phyloP scores from a whole-genome alignment of 2,113 vertebrate species.

The Bubo scandiacus region DNA sequence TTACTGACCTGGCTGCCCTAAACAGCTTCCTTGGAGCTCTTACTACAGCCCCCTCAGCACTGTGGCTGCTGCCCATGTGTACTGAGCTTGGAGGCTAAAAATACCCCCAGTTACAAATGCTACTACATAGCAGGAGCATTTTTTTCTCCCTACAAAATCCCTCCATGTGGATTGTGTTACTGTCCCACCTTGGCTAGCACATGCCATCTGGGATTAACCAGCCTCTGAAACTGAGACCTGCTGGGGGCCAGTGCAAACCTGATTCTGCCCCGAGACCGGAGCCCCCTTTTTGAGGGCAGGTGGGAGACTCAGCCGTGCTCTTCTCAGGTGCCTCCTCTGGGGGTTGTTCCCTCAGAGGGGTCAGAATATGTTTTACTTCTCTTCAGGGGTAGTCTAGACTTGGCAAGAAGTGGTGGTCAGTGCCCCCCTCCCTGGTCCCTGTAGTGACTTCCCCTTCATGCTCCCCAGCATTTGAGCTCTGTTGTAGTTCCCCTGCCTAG shows the following conservation, averaged over 20 bases:
- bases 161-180: background rate
- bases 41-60: background rate
- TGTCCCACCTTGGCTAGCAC: background rate
- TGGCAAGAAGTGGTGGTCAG: background rate
- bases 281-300: background rate
- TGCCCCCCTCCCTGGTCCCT: too few relatives aligned
- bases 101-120: background rate
- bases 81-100: background rate
- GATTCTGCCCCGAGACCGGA: background rate
- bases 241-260: accelerated
- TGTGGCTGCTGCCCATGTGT: background rate
- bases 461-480: background rate
- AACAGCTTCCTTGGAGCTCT: background rate
- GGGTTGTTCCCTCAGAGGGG: background rate
- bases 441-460: background rate
- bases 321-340: background rate
- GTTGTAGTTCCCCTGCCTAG: background rate
- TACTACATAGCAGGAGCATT: background rate
- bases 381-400: background rate
- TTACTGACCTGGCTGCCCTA: background rate
- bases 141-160: background rate
- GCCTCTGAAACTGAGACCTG: background rate
- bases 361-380: background rate
- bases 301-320: background rate
- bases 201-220: background rate